Conservation (phyloP, 2,797 vertebrate genomes). For the Streptopelia turtur region DNA sequence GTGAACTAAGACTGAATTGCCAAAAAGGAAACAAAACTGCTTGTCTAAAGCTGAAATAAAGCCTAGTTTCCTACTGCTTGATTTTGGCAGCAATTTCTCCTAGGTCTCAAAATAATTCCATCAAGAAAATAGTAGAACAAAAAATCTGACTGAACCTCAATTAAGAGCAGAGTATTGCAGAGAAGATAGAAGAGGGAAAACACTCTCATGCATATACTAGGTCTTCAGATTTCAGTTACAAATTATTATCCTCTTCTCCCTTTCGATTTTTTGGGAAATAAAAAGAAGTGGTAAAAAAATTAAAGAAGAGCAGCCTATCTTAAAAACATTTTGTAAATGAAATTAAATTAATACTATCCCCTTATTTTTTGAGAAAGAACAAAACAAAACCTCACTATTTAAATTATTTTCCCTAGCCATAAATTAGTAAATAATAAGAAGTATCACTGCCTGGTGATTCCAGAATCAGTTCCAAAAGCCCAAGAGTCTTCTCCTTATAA, state of each 20-base stretch:
- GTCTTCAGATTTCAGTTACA: not conserved
- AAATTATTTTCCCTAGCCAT: not conserved
- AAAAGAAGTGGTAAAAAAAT: not conserved
- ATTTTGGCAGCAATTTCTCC: not conserved
- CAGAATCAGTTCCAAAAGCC: not conserved
- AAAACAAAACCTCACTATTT: not conserved
- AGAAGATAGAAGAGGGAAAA: not conserved
- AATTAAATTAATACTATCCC: not conserved
- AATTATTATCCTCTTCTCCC: not conserved
- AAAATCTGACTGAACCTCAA: not conserved
- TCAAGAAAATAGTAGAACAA: not conserved
- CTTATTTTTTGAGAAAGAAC: not conserved
- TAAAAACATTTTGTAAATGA: not conserved
- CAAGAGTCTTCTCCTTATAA: not conserved
- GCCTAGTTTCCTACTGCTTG: not conserved
- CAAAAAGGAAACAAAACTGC: constrained; percentile 20
- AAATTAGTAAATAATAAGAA: not conserved
- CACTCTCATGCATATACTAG: not conserved
- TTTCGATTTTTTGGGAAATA: not conserved
- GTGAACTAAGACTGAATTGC: not conserved
- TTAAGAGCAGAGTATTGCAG: not conserved
- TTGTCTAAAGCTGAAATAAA: constrained; percentile 29
- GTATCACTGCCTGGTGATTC: not conserved
- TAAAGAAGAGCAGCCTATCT: not conserved
- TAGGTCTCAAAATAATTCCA: not conserved